Conservation (phyloP, 2,797 vertebrate genomes). For the Tangara arthus region DNA sequence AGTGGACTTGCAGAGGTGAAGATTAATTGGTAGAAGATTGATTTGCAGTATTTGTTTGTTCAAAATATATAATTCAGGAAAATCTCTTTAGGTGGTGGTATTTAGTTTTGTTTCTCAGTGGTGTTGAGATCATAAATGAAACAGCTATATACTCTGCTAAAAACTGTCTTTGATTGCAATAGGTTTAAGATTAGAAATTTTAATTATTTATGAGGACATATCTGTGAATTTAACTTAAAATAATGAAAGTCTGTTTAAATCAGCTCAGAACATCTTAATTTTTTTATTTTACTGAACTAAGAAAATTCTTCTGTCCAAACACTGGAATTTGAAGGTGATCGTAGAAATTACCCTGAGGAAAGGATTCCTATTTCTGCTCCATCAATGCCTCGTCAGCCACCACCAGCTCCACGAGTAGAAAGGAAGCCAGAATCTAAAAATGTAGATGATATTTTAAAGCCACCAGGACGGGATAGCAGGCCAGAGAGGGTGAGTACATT, state of each 20-base stretch:
- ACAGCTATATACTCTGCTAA: not conserved
- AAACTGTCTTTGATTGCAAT: not conserved
- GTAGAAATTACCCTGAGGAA: constrained; percentile 90
- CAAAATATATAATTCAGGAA: not conserved
- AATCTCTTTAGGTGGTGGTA: not conserved
- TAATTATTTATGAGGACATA: not conserved
- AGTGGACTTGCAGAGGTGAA: not conserved
- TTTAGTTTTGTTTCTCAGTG: not conserved
- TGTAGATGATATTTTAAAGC: constrained; percentile 95
- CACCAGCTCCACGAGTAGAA: constrained; percentile 85
- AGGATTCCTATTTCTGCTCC: constrained; percentile 82
- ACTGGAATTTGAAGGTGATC: constrained; percentile 80
- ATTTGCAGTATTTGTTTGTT: not conserved
- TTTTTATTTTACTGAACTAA: constrained; percentile 60
- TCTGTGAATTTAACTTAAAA: not conserved
- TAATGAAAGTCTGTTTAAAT: constrained; percentile 15
- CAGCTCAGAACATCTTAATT: constrained; percentile 27
- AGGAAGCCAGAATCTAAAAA: constrained; percentile 97
- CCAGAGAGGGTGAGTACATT: constrained; percentile 86
- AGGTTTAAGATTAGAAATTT: not conserved
- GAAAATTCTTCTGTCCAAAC: constrained; percentile 65
- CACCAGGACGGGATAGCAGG: constrained; percentile 87
- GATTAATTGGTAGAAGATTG: not conserved
- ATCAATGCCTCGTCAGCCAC: constrained; percentile 78
- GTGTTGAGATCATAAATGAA: not conserved